Evolutionary conservation across 2,797 vertebrate genomes (phyloP), one percentile per base, ranked within the genome.

Genomic region (Limosa lapponica): DNA sequence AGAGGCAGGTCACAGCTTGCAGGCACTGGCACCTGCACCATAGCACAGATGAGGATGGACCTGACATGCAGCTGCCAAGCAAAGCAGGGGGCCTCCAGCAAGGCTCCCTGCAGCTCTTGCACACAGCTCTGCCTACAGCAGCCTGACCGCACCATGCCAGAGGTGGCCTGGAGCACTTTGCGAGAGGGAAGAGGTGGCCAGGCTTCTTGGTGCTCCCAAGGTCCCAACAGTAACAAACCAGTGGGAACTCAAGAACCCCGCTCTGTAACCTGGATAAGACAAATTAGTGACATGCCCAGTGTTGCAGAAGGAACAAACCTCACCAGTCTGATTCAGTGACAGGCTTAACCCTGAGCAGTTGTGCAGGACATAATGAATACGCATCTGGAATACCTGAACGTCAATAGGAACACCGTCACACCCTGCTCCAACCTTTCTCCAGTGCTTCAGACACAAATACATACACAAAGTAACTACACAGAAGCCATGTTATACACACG

Each of bases 21-120:
- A 66, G 46, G 20, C 2, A 3, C 24, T 36, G 59, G 30, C 39
- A 71, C 11, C 8, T 49, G 28, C 49, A 65, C 9, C 30, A 54
- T 4, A 51, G 39, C 24, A 59, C 16, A 66, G 30, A 34, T 2
- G 10, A 86, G 30, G 22, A 58, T 3, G 8, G 37, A 79, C 67
- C 9, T n/a, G 36, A 74, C 46, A 54, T 8, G 11, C 19, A 43
- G 57, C 22, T 72, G 49, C 70, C 59, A 62, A 72, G 36, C 0
- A 0, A n/a, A 61, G 25, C 1, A 2, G 18, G 6, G 2, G 5
- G 8, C 1, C 1, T 9, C 25, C 19, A 57, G 24, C 12, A 82
- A 39, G 19, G 12, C 8, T 89, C 36, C 25, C 69, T 1, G 0
- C 27, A 82, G 37, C 4, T 84, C 41, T 65, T 2, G 4, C 10